Base-by-base conservation (phyloP, 2,797 vertebrate species). In the Rachycentron canadum region DNA sequence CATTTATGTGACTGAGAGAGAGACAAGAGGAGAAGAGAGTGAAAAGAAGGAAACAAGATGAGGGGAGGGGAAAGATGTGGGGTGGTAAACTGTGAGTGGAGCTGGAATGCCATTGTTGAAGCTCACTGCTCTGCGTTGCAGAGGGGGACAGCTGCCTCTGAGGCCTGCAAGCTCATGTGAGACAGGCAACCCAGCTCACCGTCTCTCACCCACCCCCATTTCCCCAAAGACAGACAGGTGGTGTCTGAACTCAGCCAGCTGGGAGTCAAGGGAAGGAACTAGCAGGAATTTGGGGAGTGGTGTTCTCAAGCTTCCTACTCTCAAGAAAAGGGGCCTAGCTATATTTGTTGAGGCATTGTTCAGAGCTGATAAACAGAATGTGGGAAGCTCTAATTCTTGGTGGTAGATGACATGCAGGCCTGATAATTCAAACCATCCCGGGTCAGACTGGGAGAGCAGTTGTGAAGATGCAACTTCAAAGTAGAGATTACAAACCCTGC, bases 221-320 rank as follows among this genome's bases (percentile, higher is more conserved):
- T 78, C 76, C 74, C 61, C n/a, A 59, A 69, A 64, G 14, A 25
- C 70, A 82, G 87, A 84, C 88, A 92, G 91, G 90, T 90, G 89
- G 88, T 75, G 85, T 62, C 72, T 88, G 79, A 85, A 64, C 81
- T 73, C 73, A 19, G 78, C 80, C 84, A 88, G 86, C 76, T 80
- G 65, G 76, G 74, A 91, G 84, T 85, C 84, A 66, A 79, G 81
- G 85, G 79, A 91, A 92, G 89, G 88, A 92, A 91, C 87, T 69
- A 57, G 71, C 69, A 92, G 85, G 88, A 91, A 91, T 94, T 93
- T 85, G 62, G 87, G 93, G 92, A 93, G 91, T 89, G 89, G 79
- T 56, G 11, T 91, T 90, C 85, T 62, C 71, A 90, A 88, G 88
- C 88, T 94, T 95, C 90, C 88, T 81, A 25, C 76, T 83, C 78